Evolutionary conservation across 2,113 vertebrate species (phyloP).

Genomic region (Crotalus horridus): DNA sequence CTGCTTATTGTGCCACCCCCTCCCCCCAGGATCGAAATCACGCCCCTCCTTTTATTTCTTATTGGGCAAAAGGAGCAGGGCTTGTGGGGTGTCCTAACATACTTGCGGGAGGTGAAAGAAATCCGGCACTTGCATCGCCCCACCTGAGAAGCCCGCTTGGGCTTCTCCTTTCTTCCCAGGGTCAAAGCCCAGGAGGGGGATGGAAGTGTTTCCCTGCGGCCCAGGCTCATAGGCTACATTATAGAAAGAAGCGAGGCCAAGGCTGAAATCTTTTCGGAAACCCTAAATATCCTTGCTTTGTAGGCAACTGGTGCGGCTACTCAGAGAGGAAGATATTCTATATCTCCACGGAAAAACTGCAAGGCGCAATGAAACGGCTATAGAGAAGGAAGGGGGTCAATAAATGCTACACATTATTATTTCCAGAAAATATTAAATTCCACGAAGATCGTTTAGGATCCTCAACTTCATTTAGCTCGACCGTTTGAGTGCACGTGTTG

Average conservation of each 20-base stretch:
- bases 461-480: background rate
- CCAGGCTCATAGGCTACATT: too few species aligned
- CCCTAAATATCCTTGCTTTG: background rate
- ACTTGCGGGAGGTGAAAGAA: background rate
- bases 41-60: background rate
- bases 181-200: background rate
- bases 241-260: background rate
- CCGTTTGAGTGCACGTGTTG: background rate
- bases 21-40: background rate
- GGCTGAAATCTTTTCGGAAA: background rate
- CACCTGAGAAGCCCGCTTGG: background rate
- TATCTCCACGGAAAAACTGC: background rate
- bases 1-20: background rate
- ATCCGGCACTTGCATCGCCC: background rate
- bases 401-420: background rate
- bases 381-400: background rate
- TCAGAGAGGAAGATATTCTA: background rate
- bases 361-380: background rate
- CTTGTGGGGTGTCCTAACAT: background rate
- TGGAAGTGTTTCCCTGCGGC: background rate
- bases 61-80: background rate
- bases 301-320: background rate
- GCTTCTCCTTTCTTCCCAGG: background rate
- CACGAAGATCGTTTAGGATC: background rate
- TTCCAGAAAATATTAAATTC: background rate